Percentiles rank a stretch among this genome's conserved stretches.
phyloP scores from a whole-genome alignment of 2,888 invertebrate genomes.

The Malthinus seriepunctatus region DNA sequence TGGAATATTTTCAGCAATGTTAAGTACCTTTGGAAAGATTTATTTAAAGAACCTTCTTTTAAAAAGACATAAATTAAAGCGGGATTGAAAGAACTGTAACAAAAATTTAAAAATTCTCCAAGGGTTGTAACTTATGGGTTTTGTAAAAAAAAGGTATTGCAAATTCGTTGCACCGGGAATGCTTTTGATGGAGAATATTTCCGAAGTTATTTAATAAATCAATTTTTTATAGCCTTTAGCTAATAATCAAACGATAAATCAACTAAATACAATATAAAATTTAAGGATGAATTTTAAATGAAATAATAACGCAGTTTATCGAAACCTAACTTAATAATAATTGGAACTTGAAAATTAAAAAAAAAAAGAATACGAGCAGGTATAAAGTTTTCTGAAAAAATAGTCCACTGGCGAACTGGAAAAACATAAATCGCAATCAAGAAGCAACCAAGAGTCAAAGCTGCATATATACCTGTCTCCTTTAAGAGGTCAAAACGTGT shows the following conservation, averaged over 20 bases:
- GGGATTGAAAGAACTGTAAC: too few relatives aligned
- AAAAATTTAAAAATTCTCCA: too few relatives aligned
- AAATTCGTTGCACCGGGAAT: too few relatives aligned
- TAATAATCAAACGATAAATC: conserved; percentile 8
- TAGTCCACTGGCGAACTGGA: conserved; percentile 33
- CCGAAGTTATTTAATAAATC: too few relatives aligned
- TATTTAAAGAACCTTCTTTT: too few relatives aligned
- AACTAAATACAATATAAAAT: conserved; percentile 5
- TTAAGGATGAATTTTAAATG: conserved; percentile 11
- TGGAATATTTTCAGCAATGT: too few relatives aligned
- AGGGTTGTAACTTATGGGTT: too few relatives aligned
- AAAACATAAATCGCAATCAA: conserved; percentile 38
- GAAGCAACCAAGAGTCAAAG: conserved; percentile 35
- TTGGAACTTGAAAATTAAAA: not conserved
- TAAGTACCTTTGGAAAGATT: too few relatives aligned
- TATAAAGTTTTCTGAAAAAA: conserved; percentile 8
- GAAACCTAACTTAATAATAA: conserved; percentile 1
- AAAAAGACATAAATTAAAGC: too few relatives aligned
- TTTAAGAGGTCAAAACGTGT: conserved; percentile 32
- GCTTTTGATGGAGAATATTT: too few relatives aligned
- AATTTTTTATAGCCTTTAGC: conserved; percentile 1
- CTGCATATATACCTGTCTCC: conserved; percentile 31
- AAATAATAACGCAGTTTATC: conserved; percentile 11
- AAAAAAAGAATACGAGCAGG: too few relatives aligned
- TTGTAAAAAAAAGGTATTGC: too few relatives aligned